These are phyloP conservation scores for Parnassius apollo DNA, from an alignment of 2,888 invertebrate species.

Conservation along the genomic window DNA sequence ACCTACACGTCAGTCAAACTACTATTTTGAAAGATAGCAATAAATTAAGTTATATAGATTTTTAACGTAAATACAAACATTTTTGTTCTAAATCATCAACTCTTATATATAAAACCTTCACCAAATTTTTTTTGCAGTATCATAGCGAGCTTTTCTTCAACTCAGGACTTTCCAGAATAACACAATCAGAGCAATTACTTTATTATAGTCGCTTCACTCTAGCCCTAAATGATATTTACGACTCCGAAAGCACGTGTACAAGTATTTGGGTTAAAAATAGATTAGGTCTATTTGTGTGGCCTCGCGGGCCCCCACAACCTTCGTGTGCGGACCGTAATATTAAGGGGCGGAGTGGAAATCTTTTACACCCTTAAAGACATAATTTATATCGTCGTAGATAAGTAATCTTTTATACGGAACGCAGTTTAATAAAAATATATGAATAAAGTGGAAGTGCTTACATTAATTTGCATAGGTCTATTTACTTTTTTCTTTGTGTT, in stretches of 20 bases:
- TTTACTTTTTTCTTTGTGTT: slow-evolving; percentile 18
- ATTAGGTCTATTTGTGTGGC: slow-evolving; percentile 31
- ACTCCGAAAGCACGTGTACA: slow-evolving; percentile 26
- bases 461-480: slow-evolving; percentile 26
- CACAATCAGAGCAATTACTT: slow-evolving; percentile 21
- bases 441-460: slow-evolving; percentile 28
- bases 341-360: slow-evolving; percentile 13
- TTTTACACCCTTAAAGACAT: slow-evolving; percentile 31
- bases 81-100: neutral
- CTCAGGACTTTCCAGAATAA: slow-evolving; percentile 6
- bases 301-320: slow-evolving; percentile 25
- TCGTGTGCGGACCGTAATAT: slow-evolving; percentile 8
- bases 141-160: slow-evolving; percentile 2
- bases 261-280: slow-evolving; percentile 36
- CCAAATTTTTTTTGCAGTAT: neutral
- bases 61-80: neutral
- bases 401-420: slow-evolving; percentile 30
- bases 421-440: slow-evolving; percentile 33
- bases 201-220: slow-evolving; percentile 18
- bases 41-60: too few relatives aligned
- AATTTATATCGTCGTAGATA: slow-evolving; percentile 35
- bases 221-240: slow-evolving; percentile 26
- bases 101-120: neutral
- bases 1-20: too few relatives aligned
- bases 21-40: too few relatives aligned